Percentiles rank a stretch among this genome's conserved stretches.
Evolutionary conservation across 2,797 vertebrate species (phyloP).

Genomic region (Leptoclinus maculatus): DNA sequence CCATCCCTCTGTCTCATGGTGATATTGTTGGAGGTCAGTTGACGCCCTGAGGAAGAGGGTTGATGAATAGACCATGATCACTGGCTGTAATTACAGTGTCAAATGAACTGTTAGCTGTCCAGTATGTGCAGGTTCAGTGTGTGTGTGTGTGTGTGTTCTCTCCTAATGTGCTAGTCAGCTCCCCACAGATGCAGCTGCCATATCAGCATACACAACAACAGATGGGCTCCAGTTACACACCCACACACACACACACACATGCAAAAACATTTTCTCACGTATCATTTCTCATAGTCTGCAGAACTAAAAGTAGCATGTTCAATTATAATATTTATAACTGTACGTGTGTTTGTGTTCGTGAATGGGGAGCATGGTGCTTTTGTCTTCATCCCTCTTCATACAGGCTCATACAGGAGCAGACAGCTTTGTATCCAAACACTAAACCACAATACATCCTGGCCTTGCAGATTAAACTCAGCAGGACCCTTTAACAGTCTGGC

Average conservation of each 20-base stretch:
- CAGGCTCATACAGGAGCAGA: constrained; percentile 16
- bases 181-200: constrained; percentile 73
- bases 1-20: constrained; percentile 29
- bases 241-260: constrained; percentile 19
- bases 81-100: constrained; percentile 84
- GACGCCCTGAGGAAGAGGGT: constrained; percentile 66
- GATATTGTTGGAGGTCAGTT: constrained; percentile 76
- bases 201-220: constrained; percentile 78
- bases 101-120: constrained; percentile 80
- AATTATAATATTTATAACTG: constrained; percentile 23
- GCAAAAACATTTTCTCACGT: constrained; percentile 25
- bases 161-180: constrained; percentile 72
- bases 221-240: constrained; percentile 72
- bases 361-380: background rate
- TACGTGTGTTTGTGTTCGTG: background rate
- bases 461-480: constrained; percentile 51
- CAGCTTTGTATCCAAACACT: constrained; percentile 50
- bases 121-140: constrained; percentile 53
- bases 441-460: constrained; percentile 49
- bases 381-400: constrained; percentile 14
- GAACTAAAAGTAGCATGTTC: constrained; percentile 22
- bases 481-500: constrained; percentile 42
- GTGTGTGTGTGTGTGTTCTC: constrained; percentile 19
- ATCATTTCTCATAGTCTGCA: constrained; percentile 46
- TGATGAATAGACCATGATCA: constrained; percentile 77